Evolutionary conservation across 2,113 vertebrate species (phyloP), one percentile per base, ranked within the genome.

Genomic region (Ophthalmolycus amberensis): DNA sequence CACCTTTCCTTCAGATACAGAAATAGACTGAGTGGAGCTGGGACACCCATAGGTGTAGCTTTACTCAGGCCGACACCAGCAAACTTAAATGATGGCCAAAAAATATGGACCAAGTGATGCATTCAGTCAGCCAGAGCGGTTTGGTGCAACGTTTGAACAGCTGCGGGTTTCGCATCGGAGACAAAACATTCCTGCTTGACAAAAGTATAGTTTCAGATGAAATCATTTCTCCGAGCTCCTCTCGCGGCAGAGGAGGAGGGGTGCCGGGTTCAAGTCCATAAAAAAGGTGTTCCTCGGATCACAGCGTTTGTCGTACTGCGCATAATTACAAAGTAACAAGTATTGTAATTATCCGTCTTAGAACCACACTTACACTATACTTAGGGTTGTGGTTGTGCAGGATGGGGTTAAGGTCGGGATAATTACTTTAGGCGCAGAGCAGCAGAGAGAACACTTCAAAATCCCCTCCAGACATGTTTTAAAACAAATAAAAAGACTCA

Each of bases 341-440:
- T 82, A 87, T 79, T 89, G 89, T 91, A 93, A 92, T 94, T 91
- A 92, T 90, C 82, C 79, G 82, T 91, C 90, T 88, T 78, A 84
- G 89, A 91, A 92, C 92, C 82, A 89, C 88, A 88, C 86, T 91
- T 92, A 92, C 89, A 92, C 90, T 92, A 82, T 86, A 92, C 87
- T 92, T 93, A 87, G 79, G 90, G 76, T 82, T 93, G 91, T 52
- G 91, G 92, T 90, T 75, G 62, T 84, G 83, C 87, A 90, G 84
- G 90, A 90, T 83, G 79, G 90, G 90, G 86, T 86, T 90, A 85
- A 72, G 85, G 88, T 88, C 81, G 78, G 80, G 78, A 77, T 93
- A 91, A 93, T 91, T 80, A 84, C 88, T 89, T 72, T 22, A 80
- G 58, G 73, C 78, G 54, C 80, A 74, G 77, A 84, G 88, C 70